Evolutionary conservation across 2,113 vertebrate species (phyloP).

Genomic region (Aix galericulata): DNA sequence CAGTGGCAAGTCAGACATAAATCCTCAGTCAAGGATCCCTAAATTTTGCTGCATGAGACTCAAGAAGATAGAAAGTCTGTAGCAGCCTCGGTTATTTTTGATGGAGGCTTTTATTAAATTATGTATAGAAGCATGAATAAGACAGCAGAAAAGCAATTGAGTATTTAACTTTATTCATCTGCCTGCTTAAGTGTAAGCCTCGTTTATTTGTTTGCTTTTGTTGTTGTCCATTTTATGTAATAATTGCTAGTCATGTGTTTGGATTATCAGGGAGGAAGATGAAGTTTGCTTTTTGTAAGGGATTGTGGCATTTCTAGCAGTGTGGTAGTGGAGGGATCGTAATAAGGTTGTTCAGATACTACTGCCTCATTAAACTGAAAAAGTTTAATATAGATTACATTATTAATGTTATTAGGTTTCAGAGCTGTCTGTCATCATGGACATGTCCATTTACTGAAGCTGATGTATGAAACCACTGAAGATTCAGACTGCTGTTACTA

Average conservation of each 20-base stretch:
- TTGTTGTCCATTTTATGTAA: background rate
- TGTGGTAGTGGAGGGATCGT: background rate
- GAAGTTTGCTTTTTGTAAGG: background rate
- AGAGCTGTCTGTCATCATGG: background rate
- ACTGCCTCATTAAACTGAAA: background rate
- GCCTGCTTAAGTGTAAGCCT: background rate
- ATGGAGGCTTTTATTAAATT: background rate
- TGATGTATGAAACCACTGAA: background rate
- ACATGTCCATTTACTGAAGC: background rate
- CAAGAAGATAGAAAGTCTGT: background rate
- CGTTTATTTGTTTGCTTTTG: background rate
- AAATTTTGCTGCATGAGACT: background rate
- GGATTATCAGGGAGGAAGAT: background rate
- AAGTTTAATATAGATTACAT: background rate
- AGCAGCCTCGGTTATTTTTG: background rate
- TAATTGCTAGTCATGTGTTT: background rate
- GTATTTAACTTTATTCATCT: background rate
- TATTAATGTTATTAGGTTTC: background rate
- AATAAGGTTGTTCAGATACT: background rate
- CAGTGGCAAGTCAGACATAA: background rate
- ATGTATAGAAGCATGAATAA: background rate
- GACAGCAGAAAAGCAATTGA: background rate
- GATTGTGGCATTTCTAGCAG: background rate
- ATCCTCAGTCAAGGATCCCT: constrained; percentile 14
- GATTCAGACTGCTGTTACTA: background rate